A percentile compares a stretch with the other conserved stretches of the same genome.
Evolutionary conservation across 1,140 invertebrate genomes (phyloP).

Genomic region (Copidosoma floridanum): DNA sequence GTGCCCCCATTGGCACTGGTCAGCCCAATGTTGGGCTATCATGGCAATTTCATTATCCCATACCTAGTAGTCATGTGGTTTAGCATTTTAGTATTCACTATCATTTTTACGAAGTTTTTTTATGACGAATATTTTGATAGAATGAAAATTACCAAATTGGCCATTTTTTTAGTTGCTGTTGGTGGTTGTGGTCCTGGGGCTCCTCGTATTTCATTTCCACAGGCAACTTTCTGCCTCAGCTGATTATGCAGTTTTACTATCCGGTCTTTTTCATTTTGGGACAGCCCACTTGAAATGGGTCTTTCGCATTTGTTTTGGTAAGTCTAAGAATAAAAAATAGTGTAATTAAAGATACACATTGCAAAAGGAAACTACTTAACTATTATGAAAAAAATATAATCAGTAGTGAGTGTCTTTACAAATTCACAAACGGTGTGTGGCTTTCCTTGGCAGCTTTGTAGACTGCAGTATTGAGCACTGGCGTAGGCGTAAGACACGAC

Average conservation of each 20-base stretch:
- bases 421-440: conserved; percentile 4
- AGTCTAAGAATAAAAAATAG: background rate
- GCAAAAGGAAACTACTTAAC: no score
- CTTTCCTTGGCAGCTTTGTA: background rate
- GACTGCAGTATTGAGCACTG: conserved; percentile 3
- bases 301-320: background rate
- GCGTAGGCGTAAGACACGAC: no score
- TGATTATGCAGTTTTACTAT: conserved; percentile 52
- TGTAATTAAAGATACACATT: background rate
- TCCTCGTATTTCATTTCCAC: conserved; percentile 54
- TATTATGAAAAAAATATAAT: no score
- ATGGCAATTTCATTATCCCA: conserved; percentile 63
- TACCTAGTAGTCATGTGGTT: conserved; percentile 41
- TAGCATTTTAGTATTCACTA: no score
- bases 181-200: conserved; percentile 56
- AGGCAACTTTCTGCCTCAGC: conserved; percentile 52
- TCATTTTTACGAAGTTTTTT: no score
- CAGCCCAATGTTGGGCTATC: conserved; percentile 62
- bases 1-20: conserved; percentile 60
- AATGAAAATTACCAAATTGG: conserved; percentile 40
- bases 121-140: background rate
- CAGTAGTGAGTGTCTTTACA: no score
- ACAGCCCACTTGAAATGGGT: conserved; percentile 16
- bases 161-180: conserved; percentile 55
- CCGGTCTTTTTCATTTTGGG: conserved; percentile 20